Percentiles rank a stretch among this genome's conserved stretches.
Conservation (phyloP, 2,113 vertebrate species). For the Percopsis transmontana region DNA sequence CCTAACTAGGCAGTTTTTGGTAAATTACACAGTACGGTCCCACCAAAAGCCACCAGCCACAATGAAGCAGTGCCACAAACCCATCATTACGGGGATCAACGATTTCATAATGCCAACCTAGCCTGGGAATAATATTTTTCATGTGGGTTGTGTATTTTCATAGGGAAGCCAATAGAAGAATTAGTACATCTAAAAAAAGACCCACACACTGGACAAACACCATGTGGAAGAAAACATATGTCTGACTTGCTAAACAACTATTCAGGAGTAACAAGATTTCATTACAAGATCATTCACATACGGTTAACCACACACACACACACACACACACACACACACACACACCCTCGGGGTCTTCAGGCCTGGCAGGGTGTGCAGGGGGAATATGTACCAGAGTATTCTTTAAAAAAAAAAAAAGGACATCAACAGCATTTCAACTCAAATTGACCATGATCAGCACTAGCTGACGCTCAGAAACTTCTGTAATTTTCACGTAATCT, state of each 20-base stretch:
- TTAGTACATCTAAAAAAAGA: conserved; percentile 43
- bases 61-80: conserved; percentile 42
- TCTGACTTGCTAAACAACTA: conserved; percentile 8
- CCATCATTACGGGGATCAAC: conserved; percentile 57
- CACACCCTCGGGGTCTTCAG: neutral
- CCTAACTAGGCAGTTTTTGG: conserved; percentile 28
- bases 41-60: conserved; percentile 51
- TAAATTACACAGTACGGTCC: conserved; percentile 28
- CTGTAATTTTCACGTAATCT: conserved; percentile 45
- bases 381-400: conserved; percentile 43
- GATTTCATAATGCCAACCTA: conserved; percentile 28
- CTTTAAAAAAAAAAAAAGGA: neutral
- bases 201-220: conserved; percentile 33
- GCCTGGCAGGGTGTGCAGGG: conserved; percentile 47
- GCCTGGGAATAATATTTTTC: conserved; percentile 58
- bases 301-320: neutral
- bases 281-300: neutral
- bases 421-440: neutral
- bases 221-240: conserved; percentile 36
- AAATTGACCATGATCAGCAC: neutral
- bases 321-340: no score
- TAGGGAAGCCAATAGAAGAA: conserved; percentile 48
- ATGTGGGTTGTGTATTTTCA: conserved; percentile 33
- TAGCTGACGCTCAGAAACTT: conserved; percentile 1
- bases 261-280: neutral